These are phyloP conservation scores for Pyrrhura leucotis DNA, from an alignment of 2,797 vertebrate genomes.

Conservation along the genomic window DNA sequence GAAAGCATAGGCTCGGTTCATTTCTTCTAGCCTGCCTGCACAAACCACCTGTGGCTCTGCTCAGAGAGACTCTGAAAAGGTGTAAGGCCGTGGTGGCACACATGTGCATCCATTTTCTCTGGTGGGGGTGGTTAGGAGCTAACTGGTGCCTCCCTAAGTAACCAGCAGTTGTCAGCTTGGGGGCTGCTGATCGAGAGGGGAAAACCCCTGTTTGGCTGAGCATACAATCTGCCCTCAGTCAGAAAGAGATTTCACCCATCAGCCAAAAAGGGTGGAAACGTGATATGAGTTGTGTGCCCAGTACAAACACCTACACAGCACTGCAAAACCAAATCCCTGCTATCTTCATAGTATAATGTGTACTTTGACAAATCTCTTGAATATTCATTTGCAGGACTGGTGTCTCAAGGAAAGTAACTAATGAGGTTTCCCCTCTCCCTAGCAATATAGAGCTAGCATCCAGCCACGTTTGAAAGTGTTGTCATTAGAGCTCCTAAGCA, in stretches of 20 bases:
- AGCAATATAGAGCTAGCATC: background rate
- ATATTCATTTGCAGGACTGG: background rate
- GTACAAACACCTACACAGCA: background rate
- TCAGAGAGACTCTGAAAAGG: background rate
- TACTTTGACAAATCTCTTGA: background rate
- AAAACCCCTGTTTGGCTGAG: background rate
- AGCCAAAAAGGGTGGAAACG: background rate
- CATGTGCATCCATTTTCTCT: accelerated
- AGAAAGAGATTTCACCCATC: background rate
- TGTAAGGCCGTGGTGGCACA: background rate
- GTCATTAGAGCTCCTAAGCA: background rate
- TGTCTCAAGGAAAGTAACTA: background rate
- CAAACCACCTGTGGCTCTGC: background rate
- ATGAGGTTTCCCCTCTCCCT: background rate
- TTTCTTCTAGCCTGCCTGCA: background rate
- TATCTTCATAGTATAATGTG: accelerated
- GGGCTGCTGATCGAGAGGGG: background rate
- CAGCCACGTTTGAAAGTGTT: background rate
- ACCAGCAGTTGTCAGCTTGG: background rate
- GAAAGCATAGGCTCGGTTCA: background rate
- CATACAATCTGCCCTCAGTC: background rate
- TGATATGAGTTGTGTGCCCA: background rate
- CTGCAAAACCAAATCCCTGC: background rate
- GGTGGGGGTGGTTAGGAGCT: background rate
- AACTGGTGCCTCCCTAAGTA: background rate